Percentiles rank a stretch among this genome's conserved stretches.
Evolutionary conservation across 2,888 invertebrate species (phyloP).

Genomic region (Leptodirus hochenwartii): DNA sequence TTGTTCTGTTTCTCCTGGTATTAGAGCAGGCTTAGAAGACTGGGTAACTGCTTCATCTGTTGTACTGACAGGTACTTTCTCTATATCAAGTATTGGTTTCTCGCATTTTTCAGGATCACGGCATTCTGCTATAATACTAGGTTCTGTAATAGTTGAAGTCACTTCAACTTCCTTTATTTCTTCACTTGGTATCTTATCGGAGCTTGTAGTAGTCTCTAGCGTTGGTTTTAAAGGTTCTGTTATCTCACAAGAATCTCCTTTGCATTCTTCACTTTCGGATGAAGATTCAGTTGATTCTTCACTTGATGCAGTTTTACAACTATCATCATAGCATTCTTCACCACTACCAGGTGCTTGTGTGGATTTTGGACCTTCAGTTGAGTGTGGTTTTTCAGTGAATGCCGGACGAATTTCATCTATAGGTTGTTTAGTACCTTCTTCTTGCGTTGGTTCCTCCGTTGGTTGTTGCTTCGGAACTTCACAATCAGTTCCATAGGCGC

Average conservation of each 20-base stretch:
- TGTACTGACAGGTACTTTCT: constrained; percentile 9
- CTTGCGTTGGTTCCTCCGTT: constrained; percentile 10
- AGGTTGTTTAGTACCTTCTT: constrained; percentile 2
- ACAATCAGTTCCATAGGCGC: too few relatives aligned
- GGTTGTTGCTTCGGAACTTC: constrained; percentile 9
- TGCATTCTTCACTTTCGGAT: not conserved
- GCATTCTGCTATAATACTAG: not conserved
- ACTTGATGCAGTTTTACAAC: constrained; percentile 1
- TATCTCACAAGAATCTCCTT: too few relatives aligned
- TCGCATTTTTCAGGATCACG: not conserved
- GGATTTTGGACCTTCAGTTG: not conserved
- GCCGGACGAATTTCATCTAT: constrained; percentile 2
- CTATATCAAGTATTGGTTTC: constrained; percentile 7
- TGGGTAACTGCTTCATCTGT: constrained; percentile 10
- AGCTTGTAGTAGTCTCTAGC: constrained; percentile 2
- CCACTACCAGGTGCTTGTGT: constrained; percentile 3
- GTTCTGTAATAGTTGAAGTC: not conserved
- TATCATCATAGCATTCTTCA: not conserved
- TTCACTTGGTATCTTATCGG: constrained; percentile 8
- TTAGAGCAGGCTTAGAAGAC: constrained; percentile 8
- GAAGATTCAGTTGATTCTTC: not conserved
- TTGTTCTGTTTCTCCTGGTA: constrained; percentile 10
- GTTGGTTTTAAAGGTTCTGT: constrained; percentile 1
- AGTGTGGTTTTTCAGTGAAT: not conserved
- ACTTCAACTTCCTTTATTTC: constrained; percentile 8